phyloP scores from a whole-genome alignment of 2,888 invertebrate genomes.

The Tetanocera ferruginea region DNA sequence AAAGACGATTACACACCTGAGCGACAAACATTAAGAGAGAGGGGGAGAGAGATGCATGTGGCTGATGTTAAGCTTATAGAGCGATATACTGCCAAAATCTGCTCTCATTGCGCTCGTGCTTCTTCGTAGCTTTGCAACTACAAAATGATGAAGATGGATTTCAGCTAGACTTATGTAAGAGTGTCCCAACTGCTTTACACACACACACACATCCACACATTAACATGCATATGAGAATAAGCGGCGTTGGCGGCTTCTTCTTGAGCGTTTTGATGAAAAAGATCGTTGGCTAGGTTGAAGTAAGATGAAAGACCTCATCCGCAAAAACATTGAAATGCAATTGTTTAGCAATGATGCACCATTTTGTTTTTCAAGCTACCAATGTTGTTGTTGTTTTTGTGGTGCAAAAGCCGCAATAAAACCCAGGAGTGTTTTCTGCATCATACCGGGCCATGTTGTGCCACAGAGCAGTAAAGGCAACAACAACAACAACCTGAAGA shows the following conservation, averaged over 20 bases:
- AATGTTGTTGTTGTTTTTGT: slow-evolving; percentile 17
- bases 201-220: background rate
- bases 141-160: slow-evolving; percentile 45
- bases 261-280: background rate
- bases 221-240: background rate
- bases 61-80: too few relatives aligned
- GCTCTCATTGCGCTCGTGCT: too few relatives aligned
- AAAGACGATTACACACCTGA: background rate
- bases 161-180: slow-evolving; percentile 15
- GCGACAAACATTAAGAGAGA: too few relatives aligned
- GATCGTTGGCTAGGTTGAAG: background rate
- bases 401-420: slow-evolving; percentile 25
- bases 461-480: background rate
- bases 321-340: slow-evolving; percentile 43
- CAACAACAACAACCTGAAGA: background rate
- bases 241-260: background rate
- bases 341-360: slow-evolving; percentile 36
- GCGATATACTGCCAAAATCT: too few relatives aligned
- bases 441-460: too few relatives aligned
- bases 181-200: background rate
- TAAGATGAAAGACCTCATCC: slow-evolving; percentile 13
- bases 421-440: slow-evolving; percentile 20
- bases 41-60: too few relatives aligned
- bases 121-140: background rate
- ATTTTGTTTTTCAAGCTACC: background rate